Evolutionary conservation across 1,140 invertebrate genomes (phyloP).

Genomic region (Apis cerana): DNA sequence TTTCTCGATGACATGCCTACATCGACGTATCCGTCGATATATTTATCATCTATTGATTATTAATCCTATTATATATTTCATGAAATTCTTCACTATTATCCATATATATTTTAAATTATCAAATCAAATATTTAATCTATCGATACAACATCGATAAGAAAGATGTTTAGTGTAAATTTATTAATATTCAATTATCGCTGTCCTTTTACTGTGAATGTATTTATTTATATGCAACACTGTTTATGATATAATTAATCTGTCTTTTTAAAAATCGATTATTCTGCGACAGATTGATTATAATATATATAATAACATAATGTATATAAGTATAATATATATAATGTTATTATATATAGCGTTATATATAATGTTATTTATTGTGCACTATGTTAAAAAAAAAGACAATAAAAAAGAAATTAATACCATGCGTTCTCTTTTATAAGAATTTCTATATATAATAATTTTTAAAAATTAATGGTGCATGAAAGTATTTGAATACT

Average conservation of each 20-base stretch:
- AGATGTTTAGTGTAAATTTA: slow-evolving; percentile 45
- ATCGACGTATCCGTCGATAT: slow-evolving; percentile 8
- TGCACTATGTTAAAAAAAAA: slow-evolving; percentile 66
- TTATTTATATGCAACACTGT: slow-evolving; percentile 55
- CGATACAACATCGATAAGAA: slow-evolving; percentile 13
- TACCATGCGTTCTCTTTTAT: slow-evolving; percentile 8
- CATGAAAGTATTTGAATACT: too few species aligned
- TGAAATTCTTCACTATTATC: slow-evolving; percentile 40
- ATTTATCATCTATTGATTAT: slow-evolving; percentile 30
- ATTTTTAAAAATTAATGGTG: too few species aligned
- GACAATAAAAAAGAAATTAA: slow-evolving; percentile 70
- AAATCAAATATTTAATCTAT: not conserved
- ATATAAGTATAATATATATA: not conserved
- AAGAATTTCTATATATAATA: not conserved
- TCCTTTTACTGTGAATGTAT: slow-evolving; percentile 49
- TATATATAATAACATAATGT: not conserved
- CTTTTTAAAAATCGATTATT: slow-evolving; percentile 59
- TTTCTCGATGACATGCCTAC: slow-evolving; percentile 31
- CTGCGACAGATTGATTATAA: slow-evolving; percentile 44
- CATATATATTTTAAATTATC: not conserved
- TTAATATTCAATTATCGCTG: slow-evolving; percentile 49
- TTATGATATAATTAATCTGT: slow-evolving; percentile 48
- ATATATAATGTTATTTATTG: slow-evolving; percentile 60
- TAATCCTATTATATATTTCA: slow-evolving; percentile 12
- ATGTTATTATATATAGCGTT: not conserved